These are phyloP conservation scores for Cetoscarus ocellatus DNA, from an alignment of 2,797 vertebrate genomes.

Conservation along the genomic window DNA sequence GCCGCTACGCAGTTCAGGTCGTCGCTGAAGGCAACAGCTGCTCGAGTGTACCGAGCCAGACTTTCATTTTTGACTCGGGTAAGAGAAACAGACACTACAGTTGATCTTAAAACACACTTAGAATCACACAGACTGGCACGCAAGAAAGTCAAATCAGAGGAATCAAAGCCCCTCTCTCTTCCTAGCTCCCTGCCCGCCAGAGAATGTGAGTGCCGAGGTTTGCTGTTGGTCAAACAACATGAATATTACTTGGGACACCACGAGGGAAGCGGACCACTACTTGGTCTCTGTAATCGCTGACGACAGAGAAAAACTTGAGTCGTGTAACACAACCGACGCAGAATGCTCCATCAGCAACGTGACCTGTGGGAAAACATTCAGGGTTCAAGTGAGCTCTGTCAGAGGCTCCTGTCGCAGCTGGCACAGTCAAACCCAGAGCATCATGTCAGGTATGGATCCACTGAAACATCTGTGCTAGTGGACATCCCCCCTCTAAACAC, in stretches of 20 bases:
- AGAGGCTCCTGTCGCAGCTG: slow-evolving; percentile 63
- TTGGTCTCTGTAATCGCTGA: slow-evolving; percentile 42
- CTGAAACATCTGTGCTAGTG: background rate
- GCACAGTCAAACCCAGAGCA: slow-evolving; percentile 29
- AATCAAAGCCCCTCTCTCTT: background rate
- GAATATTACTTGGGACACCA: slow-evolving; percentile 67
- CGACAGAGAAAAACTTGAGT: slow-evolving; percentile 24
- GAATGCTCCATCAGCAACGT: slow-evolving; percentile 59
- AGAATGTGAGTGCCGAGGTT: slow-evolving; percentile 64
- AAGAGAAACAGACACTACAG: slow-evolving; percentile 4
- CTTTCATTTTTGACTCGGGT: slow-evolving; percentile 67
- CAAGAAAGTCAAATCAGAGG: background rate
- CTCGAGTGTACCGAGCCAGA: slow-evolving; percentile 68
- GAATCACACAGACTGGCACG: too few relatives aligned
- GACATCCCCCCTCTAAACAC: background rate
- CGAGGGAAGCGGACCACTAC: slow-evolving; percentile 58
- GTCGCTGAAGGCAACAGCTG: slow-evolving; percentile 63
- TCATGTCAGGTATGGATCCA: slow-evolving; percentile 63
- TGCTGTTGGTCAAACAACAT: slow-evolving; percentile 63
- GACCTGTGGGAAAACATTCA: slow-evolving; percentile 72
- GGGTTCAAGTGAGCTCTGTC: slow-evolving; percentile 64
- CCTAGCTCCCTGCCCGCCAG: slow-evolving; percentile 77
- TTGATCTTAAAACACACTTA: background rate
- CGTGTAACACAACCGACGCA: slow-evolving; percentile 69
- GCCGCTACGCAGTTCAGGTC: slow-evolving; percentile 64